phyloP scores from a whole-genome alignment of 1,140 invertebrate species.

The Drosophila tristis region DNA sequence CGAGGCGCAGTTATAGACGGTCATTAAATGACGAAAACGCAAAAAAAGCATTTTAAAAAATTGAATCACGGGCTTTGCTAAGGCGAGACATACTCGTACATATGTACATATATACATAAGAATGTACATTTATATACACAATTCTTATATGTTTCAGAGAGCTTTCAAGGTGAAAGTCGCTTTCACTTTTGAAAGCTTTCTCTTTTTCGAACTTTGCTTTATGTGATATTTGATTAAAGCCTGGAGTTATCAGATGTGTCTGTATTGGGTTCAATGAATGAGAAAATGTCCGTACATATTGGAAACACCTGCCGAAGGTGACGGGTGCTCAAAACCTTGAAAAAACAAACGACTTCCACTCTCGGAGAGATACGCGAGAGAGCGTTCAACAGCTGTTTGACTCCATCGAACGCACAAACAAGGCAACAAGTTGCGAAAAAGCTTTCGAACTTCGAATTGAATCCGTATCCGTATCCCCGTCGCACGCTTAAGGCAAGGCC shows the following conservation, averaged over 20 bases:
- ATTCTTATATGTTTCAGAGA: slow-evolving; percentile 30
- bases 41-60: slow-evolving; percentile 56
- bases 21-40: slow-evolving; percentile 59
- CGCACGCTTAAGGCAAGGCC: slow-evolving; percentile 30
- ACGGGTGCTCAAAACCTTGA: too few species aligned
- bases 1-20: slow-evolving; percentile 43
- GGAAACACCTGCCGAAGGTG: too few species aligned
- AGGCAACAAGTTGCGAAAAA: slow-evolving; percentile 82
- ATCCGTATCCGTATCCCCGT: neutral
- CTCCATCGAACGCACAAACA: slow-evolving; percentile 31
- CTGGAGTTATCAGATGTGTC: too few species aligned
- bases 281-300: neutral
- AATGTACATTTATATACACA: slow-evolving; percentile 25
- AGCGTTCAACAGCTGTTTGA: slow-evolving; percentile 71
- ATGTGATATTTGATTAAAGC: too few species aligned
- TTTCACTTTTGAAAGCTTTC: slow-evolving; percentile 53
- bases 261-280: slow-evolving; percentile 19
- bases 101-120: slow-evolving; percentile 11
- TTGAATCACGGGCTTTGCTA: slow-evolving; percentile 43
- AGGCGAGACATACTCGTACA: slow-evolving; percentile 14
- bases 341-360: too few species aligned
- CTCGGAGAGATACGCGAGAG: neutral
- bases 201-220: slow-evolving; percentile 65
- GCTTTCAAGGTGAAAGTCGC: slow-evolving; percentile 50
- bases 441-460: slow-evolving; percentile 70